Conservation (phyloP, 2,797 vertebrate species). For the Octomys mimax region DNA sequence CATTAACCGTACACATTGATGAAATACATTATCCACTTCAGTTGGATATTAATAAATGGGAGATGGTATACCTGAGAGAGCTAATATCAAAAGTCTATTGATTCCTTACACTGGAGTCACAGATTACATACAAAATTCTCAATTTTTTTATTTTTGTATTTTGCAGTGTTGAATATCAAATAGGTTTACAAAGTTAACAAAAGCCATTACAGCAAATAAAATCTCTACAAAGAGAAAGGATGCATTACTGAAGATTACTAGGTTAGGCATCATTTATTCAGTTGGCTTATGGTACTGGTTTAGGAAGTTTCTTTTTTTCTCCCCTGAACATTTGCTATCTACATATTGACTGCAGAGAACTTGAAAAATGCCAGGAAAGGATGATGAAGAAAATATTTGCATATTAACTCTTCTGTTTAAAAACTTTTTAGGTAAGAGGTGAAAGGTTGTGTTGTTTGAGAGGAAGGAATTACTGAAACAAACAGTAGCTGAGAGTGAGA, state of each 20-base stretch:
- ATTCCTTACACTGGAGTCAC: not conserved
- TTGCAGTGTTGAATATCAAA: not conserved
- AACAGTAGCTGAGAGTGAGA: not conserved
- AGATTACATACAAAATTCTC: not conserved
- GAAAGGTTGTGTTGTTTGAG: conserved; percentile 4
- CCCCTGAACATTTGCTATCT: not conserved
- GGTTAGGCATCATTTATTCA: not conserved
- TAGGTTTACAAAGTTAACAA: not conserved
- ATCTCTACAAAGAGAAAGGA: not conserved
- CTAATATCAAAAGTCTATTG: not conserved
- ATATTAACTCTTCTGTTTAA: conserved; percentile 24
- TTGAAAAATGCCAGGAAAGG: not conserved
- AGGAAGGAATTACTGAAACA: not conserved
- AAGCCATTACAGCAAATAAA: not conserved
- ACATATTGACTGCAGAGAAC: not conserved
- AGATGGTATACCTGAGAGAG: conserved; percentile 10
- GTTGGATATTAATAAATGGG: not conserved
- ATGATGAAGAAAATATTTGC: not conserved
- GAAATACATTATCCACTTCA: not conserved
- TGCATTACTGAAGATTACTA: not conserved
- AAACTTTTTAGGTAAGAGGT: not conserved
- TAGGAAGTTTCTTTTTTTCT: not conserved
- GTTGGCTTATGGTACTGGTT: conserved; percentile 40
- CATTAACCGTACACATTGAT: not conserved
- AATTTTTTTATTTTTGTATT: not conserved